phyloP scores from a whole-genome alignment of 1,140 invertebrate genomes.

The Neotoxoptera formosana region DNA sequence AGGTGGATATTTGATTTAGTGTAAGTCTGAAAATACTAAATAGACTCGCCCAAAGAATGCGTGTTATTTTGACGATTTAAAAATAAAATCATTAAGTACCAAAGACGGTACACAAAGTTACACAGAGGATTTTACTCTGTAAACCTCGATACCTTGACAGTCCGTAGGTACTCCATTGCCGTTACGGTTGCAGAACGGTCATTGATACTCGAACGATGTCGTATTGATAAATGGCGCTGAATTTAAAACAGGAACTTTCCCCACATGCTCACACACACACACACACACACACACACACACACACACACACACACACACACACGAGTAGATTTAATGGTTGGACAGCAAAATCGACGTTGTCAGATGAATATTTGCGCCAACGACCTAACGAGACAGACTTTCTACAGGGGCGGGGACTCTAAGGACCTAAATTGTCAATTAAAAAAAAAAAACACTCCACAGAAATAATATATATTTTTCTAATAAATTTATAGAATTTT shows the following conservation, averaged over 20 bases:
- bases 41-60: background rate
- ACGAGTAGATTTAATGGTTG: slow-evolving; percentile 48
- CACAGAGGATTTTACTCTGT: background rate
- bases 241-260: slow-evolving; percentile 56
- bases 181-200: slow-evolving; percentile 35
- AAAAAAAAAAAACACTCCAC: slow-evolving; percentile 25
- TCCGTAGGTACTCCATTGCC: slow-evolving; percentile 2
- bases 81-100: background rate
- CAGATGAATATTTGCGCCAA: slow-evolving; percentile 51
- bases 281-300: background rate
- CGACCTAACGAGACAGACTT: slow-evolving; percentile 52
- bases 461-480: slow-evolving; percentile 21
- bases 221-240: slow-evolving; percentile 57
- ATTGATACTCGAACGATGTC: slow-evolving; percentile 53
- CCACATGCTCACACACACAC: background rate
- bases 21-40: background rate
- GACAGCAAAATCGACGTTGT: slow-evolving; percentile 51
- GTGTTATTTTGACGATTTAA: background rate
- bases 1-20: background rate
- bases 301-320: background rate
- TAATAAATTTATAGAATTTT: background rate
- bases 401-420: slow-evolving; percentile 32
- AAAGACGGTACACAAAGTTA: background rate
- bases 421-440: slow-evolving; percentile 49
- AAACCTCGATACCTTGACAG: slow-evolving; percentile 42